These are phyloP conservation scores for Zaprionus nigranus DNA, from an alignment of 1,140 invertebrate species.

Conservation along the genomic window DNA sequence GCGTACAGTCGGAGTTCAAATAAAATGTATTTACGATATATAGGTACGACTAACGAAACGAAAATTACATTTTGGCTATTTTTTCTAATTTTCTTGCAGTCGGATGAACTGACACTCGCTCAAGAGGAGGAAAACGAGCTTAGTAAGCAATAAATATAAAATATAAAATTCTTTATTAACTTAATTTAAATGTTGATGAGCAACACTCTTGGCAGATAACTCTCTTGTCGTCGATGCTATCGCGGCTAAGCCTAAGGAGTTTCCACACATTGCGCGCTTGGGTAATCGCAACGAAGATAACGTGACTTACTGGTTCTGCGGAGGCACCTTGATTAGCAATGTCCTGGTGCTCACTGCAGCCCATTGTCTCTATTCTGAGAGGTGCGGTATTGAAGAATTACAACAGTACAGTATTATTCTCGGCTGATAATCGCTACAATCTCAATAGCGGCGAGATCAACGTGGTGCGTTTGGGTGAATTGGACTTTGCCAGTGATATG, in stretches of 20 bases:
- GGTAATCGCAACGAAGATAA: constrained; percentile 56
- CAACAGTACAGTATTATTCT: neutral
- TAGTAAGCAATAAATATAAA: no score
- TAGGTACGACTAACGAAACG: no score
- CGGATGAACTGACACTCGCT: no score
- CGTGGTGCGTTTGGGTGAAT: constrained; percentile 65
- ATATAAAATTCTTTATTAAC: no score
- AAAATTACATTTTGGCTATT: no score
- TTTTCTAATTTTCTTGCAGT: no score
- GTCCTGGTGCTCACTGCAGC: constrained; percentile 81
- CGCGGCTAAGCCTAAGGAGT: constrained; percentile 74
- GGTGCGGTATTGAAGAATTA: constrained; percentile 43
- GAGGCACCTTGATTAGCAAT: constrained; percentile 83
- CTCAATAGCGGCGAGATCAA: constrained; percentile 44
- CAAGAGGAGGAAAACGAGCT: no score
- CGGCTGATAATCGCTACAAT: neutral
- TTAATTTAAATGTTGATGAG: no score
- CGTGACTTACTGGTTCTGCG: constrained; percentile 73
- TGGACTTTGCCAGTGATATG: constrained; percentile 52
- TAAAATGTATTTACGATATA: no score
- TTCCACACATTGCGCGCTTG: constrained; percentile 82
- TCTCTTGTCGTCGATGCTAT: constrained; percentile 32
- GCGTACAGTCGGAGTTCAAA: no score
- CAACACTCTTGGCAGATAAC: no score
- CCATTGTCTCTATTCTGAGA: constrained; percentile 69